Conservation (phyloP, 2,888 invertebrate species). For the Lasioglossum oenotherae region DNA sequence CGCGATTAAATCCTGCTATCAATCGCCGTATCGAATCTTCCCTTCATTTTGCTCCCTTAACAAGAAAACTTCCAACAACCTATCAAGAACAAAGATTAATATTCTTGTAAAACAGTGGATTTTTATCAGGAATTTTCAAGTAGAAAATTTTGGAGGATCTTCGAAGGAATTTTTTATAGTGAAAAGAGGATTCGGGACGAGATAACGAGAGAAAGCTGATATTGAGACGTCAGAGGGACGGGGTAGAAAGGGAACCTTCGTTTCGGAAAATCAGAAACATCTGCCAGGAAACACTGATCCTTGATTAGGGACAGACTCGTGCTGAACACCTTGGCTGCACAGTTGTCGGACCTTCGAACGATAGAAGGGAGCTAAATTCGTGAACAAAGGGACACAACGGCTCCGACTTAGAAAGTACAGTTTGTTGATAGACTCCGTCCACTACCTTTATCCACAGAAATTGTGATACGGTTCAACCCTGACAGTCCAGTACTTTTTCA, state of each 20-base stretch:
- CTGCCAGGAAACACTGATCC: slow-evolving; percentile 72
- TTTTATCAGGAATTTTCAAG: background rate
- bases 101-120: background rate
- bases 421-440: background rate
- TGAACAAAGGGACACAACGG: slow-evolving; percentile 9
- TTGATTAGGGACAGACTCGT: slow-evolving; percentile 68
- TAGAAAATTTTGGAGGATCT: background rate
- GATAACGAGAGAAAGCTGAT: slow-evolving; percentile 10
- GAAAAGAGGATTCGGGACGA: background rate
- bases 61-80: background rate
- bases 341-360: slow-evolving; percentile 23
- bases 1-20: slow-evolving; percentile 2
- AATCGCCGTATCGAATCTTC: background rate
- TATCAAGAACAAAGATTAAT: background rate
- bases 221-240: background rate
- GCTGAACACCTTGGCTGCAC: slow-evolving; percentile 63
- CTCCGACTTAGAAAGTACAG: background rate
- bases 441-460: background rate
- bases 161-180: background rate
- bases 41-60: background rate
- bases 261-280: slow-evolving; percentile 70
- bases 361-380: slow-evolving; percentile 16
- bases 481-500: background rate
- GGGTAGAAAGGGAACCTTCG: slow-evolving; percentile 14
- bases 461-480: no score